These are phyloP conservation scores for Mesorhabditis belari DNA, from an alignment of 2,888 invertebrate genomes.

Conservation along the genomic window DNA sequence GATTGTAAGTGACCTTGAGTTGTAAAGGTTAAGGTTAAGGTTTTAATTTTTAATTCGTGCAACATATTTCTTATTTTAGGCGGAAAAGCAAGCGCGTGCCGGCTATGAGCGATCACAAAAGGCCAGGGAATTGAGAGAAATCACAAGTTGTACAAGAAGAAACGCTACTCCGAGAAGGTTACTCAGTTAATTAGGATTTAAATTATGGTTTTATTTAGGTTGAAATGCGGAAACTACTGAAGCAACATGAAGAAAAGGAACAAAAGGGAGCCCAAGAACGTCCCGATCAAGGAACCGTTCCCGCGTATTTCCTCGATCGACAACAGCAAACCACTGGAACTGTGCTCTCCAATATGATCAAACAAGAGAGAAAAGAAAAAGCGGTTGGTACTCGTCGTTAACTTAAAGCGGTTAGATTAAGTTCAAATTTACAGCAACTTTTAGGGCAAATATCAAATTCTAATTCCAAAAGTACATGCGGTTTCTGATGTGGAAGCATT, in stretches of 20 bases:
- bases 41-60: neutral
- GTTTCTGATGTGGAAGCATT: constrained; percentile 95
- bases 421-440: constrained; percentile 3
- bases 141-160: constrained; percentile 92
- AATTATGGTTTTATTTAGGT: constrained; percentile 15
- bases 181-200: constrained; percentile 58
- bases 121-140: constrained; percentile 82
- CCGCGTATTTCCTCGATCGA: constrained; percentile 92
- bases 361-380: constrained; percentile 98
- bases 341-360: constrained; percentile 95
- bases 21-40: constrained; percentile 3
- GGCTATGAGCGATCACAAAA: constrained; percentile 84
- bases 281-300: constrained; percentile 72
- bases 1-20: constrained; percentile 61
- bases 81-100: constrained; percentile 88
- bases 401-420: neutral
- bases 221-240: constrained; percentile 61
- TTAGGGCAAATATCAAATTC: constrained; percentile 95
- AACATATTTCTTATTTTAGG: constrained; percentile 40
- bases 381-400: constrained; percentile 60
- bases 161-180: constrained; percentile 92
- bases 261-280: constrained; percentile 66
- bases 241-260: constrained; percentile 90
- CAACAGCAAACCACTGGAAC: constrained; percentile 88
- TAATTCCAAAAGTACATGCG: constrained; percentile 92